These are phyloP conservation scores for Lipophrys pholis DNA, from an alignment of 2,113 vertebrate species.

Conservation along the genomic window DNA sequence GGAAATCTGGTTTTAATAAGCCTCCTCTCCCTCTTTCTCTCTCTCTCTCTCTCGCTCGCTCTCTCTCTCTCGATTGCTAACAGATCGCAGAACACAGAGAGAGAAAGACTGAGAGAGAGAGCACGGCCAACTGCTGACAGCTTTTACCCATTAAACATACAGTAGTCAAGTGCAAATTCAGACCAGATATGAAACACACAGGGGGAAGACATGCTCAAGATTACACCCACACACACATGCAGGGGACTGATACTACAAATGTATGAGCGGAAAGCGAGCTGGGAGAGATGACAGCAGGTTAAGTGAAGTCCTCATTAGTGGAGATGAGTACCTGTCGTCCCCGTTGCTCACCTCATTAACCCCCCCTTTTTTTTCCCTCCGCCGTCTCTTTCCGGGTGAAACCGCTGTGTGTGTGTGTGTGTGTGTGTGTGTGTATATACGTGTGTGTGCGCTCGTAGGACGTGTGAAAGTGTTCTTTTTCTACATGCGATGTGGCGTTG, in stretches of 20 bases:
- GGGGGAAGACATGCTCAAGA: slow-evolving; percentile 55
- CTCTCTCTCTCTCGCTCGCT: slow-evolving; percentile 8
- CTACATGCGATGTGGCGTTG: neutral
- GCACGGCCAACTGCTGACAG: slow-evolving; percentile 87
- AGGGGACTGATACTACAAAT: slow-evolving; percentile 23
- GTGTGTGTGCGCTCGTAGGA: neutral
- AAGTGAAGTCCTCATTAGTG: slow-evolving; percentile 73
- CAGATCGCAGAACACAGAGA: slow-evolving; percentile 74
- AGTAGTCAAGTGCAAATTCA: slow-evolving; percentile 96
- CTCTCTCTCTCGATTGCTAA: slow-evolving; percentile 73
- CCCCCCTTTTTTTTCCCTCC: slow-evolving; percentile 21
- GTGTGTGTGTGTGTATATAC: neutral
- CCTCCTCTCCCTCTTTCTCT: slow-evolving; percentile 70
- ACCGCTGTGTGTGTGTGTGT: neutral
- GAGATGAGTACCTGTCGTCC: slow-evolving; percentile 69
- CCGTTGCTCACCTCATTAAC: slow-evolving; percentile 60
- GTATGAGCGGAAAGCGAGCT: slow-evolving; percentile 32
- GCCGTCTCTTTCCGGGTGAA: slow-evolving; percentile 13
- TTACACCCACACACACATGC: slow-evolving; percentile 42
- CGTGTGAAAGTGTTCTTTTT: neutral
- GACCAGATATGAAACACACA: slow-evolving; percentile 85
- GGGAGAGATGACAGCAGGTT: slow-evolving; percentile 56
- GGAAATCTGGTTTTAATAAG: slow-evolving; percentile 99
- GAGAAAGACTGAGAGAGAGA: slow-evolving; percentile 74
- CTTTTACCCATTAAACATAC: slow-evolving; percentile 99